Evolutionary conservation across 2,888 invertebrate species (phyloP).

Genomic region (Drosophila nigritarsus): DNA sequence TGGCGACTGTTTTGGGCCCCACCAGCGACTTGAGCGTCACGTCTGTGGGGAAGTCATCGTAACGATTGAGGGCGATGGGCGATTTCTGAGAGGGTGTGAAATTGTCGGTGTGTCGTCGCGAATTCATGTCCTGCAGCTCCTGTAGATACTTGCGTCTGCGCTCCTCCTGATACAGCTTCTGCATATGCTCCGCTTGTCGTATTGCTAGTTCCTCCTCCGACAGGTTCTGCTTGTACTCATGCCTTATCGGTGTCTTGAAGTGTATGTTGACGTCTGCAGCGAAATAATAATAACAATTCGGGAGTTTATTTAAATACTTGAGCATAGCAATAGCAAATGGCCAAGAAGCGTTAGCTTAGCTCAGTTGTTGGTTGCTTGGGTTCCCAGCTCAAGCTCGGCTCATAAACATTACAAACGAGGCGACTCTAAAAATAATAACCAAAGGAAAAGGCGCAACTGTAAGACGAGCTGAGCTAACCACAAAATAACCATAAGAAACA

Average conservation of each 20-base stretch:
- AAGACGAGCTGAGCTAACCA: constrained; percentile 75
- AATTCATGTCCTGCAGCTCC: constrained; percentile 97
- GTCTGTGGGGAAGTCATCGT: constrained; percentile 93
- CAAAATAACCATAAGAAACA: constrained; percentile 42
- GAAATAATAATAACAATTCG: constrained; percentile 93
- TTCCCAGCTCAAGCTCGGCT: constrained; percentile 1
- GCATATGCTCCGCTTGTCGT: constrained; percentile 96
- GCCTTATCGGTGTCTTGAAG: constrained; percentile 94
- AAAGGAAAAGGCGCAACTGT: constrained; percentile 43
- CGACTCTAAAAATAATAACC: constrained; percentile 25
- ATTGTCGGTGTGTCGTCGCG: constrained; percentile 96
- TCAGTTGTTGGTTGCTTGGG: background rate
- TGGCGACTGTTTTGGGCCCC: constrained; percentile 90
- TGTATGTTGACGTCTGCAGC: constrained; percentile 97
- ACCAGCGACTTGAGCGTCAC: constrained; percentile 85
- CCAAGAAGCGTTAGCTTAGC: constrained; percentile 1
- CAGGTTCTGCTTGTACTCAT: constrained; percentile 93
- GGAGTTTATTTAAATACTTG: constrained; percentile 89
- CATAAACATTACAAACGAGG: constrained; percentile 18
- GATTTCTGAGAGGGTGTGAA: constrained; percentile 97
- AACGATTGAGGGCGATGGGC: constrained; percentile 95
- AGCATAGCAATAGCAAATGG: constrained; percentile 23
- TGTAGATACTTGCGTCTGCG: constrained; percentile 95
- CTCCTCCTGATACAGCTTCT: constrained; percentile 95
- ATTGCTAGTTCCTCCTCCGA: constrained; percentile 95